Evolutionary conservation across 2,113 vertebrate species (phyloP).

Genomic region (Struthidea cinerea): DNA sequence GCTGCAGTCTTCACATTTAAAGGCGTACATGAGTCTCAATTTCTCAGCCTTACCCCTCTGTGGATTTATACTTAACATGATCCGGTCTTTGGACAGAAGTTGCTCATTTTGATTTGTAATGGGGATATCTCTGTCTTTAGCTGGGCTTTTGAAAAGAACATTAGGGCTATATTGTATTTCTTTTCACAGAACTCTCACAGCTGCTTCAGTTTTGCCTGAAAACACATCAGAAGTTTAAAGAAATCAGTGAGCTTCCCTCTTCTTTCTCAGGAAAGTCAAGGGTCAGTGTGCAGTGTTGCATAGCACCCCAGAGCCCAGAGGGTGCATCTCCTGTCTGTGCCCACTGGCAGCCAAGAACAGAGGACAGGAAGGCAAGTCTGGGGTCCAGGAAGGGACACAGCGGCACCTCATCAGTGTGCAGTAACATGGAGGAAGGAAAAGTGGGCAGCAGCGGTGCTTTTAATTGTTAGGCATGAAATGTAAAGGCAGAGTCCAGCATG

Average conservation of each 20-base stretch:
- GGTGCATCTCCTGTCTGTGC: background rate
- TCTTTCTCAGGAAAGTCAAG: background rate
- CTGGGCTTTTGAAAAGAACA: background rate
- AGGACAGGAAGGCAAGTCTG: background rate
- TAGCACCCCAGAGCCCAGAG: background rate
- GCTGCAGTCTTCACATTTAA: background rate
- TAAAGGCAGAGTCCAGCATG: background rate
- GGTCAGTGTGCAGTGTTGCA: background rate
- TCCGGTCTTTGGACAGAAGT: background rate
- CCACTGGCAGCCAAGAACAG: background rate
- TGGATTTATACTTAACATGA: slow-evolving; percentile 1
- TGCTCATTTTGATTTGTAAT: slow-evolving; percentile 24
- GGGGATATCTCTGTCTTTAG: background rate
- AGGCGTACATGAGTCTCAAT: background rate
- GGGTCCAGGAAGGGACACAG: background rate
- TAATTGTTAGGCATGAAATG: background rate
- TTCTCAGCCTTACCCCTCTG: background rate
- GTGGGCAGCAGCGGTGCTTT: background rate
- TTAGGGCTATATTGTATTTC: slow-evolving; percentile 9
- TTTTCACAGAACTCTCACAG: background rate
- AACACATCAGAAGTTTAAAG: background rate
- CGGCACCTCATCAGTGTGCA: background rate
- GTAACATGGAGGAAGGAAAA: background rate
- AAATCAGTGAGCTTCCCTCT: background rate
- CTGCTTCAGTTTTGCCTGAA: background rate